These are phyloP conservation scores for Holocentrus rufus DNA, from an alignment of 2,797 vertebrate genomes.

Conservation along the genomic window DNA sequence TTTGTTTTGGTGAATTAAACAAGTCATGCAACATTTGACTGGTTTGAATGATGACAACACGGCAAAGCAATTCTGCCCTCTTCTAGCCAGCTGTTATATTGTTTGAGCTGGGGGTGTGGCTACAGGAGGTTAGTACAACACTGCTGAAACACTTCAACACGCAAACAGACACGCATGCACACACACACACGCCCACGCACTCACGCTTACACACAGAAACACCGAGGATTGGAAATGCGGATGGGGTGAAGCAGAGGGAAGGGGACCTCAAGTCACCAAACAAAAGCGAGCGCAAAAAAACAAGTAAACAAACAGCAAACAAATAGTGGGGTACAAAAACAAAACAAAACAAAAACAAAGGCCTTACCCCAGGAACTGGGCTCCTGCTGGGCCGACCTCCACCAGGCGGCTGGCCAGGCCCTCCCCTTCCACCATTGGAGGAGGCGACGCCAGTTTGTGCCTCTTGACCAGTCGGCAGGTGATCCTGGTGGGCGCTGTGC, in stretches of 20 bases:
- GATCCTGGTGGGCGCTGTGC: slow-evolving; percentile 96
- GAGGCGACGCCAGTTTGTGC: slow-evolving; percentile 95
- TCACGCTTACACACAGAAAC: slow-evolving; percentile 41
- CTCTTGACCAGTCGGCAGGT: slow-evolving; percentile 97
- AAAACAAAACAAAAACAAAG: neutral
- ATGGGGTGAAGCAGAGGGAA: slow-evolving; percentile 68
- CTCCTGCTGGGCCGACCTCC: slow-evolving; percentile 97
- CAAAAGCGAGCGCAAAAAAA: slow-evolving; percentile 40
- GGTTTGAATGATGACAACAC: too few species aligned
- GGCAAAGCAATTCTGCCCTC: too few species aligned
- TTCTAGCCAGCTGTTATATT: too few species aligned
- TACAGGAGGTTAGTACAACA: neutral
- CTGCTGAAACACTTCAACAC: slow-evolving; percentile 23
- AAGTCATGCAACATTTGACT: too few species aligned
- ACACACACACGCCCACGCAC: slow-evolving; percentile 20
- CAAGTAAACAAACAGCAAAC: slow-evolving; percentile 25
- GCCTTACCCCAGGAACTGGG: slow-evolving; percentile 96
- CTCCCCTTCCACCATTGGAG: slow-evolving; percentile 99
- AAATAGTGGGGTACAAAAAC: neutral
- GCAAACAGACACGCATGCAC: neutral
- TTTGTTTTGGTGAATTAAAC: too few species aligned
- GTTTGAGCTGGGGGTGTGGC: too few species aligned
- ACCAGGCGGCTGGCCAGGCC: slow-evolving; percentile 96
- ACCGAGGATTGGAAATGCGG: slow-evolving; percentile 58
- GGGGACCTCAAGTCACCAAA: slow-evolving; percentile 53